Base-by-base conservation (phyloP, 2,113 vertebrate species). In the Numenius arquata region DNA sequence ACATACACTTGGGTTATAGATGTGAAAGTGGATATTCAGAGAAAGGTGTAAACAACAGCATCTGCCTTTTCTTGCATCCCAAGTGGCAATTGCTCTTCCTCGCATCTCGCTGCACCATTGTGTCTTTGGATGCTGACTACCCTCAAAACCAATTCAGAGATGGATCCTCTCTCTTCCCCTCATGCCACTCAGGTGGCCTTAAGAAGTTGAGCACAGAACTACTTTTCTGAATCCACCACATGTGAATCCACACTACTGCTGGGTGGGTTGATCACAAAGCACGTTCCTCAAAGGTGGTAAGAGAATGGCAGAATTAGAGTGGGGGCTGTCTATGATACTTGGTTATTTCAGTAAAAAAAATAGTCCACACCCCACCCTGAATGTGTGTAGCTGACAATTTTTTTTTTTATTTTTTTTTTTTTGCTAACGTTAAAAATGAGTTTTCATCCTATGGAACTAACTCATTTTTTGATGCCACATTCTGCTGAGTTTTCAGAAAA, bases 311-410 rank as follows among this genome's bases (percentile, higher is more conserved):
- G 58, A 61, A 68, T 70, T 66, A 53, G 45, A 77, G 53, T 7
- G 59, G 21, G 15, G 18, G 13, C 18, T 50, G 8, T 19, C 20
- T 75, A 7, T 15, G 25, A 53, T n/a, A 30, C 8, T 32, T 19
- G 8, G 14, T 80, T 77, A 52, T 77, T 66, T 73, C 38, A 41
- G 20, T 71, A 8, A 71, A 52, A 52, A 73, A 67, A 15, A 6
- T 7, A 45, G 9, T 52, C 22, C 6, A 8, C 17, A 58, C 3
- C 2, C 11, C 36, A 75, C 8, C 21, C 15, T 55, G 56, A 89
- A 45, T 3, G 8, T 8, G 15, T 13, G 25, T 50, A 15, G 41
- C 1, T 1, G 2, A 25, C 0, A 4, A 26, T 63, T 45, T 79
- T 65, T 38, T 56, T 72, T 62, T 17, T 6, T 1, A 36, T n/a